Evolutionary conservation across 2,797 vertebrate genomes (phyloP), one percentile per base, ranked within the genome.

Genomic region (Crocodylus rhombifer): DNA sequence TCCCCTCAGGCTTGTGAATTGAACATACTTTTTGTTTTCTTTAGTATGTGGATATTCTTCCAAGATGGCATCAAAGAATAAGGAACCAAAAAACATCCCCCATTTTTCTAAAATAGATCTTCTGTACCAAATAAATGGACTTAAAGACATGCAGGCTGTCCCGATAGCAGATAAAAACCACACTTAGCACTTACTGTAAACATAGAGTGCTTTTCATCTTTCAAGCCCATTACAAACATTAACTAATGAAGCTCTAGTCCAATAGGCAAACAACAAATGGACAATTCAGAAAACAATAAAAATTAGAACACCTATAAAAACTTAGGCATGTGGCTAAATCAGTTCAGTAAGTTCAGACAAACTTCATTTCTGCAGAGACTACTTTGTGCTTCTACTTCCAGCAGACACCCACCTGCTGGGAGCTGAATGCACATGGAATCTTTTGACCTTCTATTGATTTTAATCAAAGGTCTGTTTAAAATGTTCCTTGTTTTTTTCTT

Each of bases 381-480:
- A 87, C 51, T 79, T 63, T 33, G 84, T 76, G 55, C 42, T 36
- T n/a, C 69, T 25, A 62, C 63, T 91, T 81, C 84, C 87, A 90
- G 80, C 69, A 96, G 92, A 95, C 81, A 85, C 23, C 75, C 87
- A 87, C 86, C 83, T 94, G 92, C 69, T 93, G 91, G 91, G 93
- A 92, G 77, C 57, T 10, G 64, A 95, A 95, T 89, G 83, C 71
- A 71, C 62, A 91, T 85, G 90, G 82, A 77, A 87, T 95, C 92
- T 94, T 94, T 91, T 91, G 87, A 95, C 88, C 67, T 92, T 82
- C 80, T 95, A 92, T 58, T 89, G 93, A 92, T 92, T 97, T 89
- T 89, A 90, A 71, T 91, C 88, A 94, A 97, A 94, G 36, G 51
- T 42, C 87, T 91, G 83, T 89, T 85, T 86, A 73, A 96, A 96